Percentiles rank a stretch among this genome's conserved stretches.
These are phyloP conservation scores for Zhengitettix transpicula DNA, from an alignment of 2,888 invertebrate genomes.

Conservation along the genomic window DNA sequence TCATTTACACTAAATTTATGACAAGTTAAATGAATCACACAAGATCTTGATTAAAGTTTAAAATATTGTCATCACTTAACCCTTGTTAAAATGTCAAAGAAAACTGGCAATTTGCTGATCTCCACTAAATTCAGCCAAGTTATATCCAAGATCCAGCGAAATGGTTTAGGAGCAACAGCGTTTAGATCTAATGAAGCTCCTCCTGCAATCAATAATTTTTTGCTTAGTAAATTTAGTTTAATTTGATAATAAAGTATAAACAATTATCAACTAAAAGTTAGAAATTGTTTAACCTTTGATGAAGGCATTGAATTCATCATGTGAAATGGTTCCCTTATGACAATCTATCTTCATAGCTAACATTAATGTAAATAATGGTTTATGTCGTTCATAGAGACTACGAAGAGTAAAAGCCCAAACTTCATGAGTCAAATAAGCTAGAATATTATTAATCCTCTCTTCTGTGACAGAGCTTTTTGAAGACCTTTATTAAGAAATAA, in stretches of 20 bases:
- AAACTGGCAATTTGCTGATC: conserved; percentile 68
- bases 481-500: conserved; percentile 28
- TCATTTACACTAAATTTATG: no score
- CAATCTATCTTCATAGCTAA: conserved; percentile 90
- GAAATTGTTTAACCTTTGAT: conserved; percentile 51
- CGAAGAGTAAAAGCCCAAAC: conserved; percentile 85
- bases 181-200: conserved; percentile 88
- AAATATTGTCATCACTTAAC: conserved; percentile 25
- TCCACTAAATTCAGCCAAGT: conserved; percentile 93
- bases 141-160: conserved; percentile 87
- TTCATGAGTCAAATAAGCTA: conserved; percentile 77
- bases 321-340: conserved; percentile 61
- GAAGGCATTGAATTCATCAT: conserved; percentile 85
- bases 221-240: no score
- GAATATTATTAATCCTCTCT: conserved; percentile 76
- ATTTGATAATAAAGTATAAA: neutral
- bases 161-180: conserved; percentile 82
- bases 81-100: conserved; percentile 60
- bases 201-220: conserved; percentile 24
- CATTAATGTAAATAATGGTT: conserved; percentile 83
- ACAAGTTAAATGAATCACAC: no score
- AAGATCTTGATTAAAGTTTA: no score
- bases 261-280: neutral
- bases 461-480: conserved; percentile 66
- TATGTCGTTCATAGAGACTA: conserved; percentile 85